Evolutionary conservation across 2,797 vertebrate species (phyloP), one percentile per base, ranked within the genome.

Genomic region (Brotula barbata): DNA sequence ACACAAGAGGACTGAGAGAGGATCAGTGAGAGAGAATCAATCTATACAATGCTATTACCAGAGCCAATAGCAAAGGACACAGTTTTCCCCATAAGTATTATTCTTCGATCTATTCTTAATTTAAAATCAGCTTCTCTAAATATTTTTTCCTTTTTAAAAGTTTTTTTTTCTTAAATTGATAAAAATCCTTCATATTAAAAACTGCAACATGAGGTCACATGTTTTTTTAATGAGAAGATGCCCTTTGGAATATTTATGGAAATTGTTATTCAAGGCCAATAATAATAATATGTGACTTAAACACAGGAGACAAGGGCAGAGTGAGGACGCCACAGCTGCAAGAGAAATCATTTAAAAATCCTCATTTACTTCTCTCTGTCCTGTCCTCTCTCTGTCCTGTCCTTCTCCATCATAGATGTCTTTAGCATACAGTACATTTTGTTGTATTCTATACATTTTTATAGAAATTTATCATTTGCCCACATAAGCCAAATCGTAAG

Each of bases 121-220:
- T 89, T 88, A 85, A 87, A 89, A 90, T 81, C 83, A 92, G 85
- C 86, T 91, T 90, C 58, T 89, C 77, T 83, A 82, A 68, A 84
- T 86, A 77, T 85, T 88, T 84, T 78, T 77, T 68, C 49, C 60
- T 68, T 83, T 87, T 85, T 71, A 84, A 80, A 83, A 73, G 53
- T 78, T 80, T 58, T 39, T 15, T 68, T 34, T 53, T 80, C 77
- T 81, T 92, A 88, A 91, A 90, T 85, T 80, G 82, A 89, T 88
- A 89, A 89, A 87, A 91, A 90, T 94, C 90, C 89, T 92, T 92
- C 90, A 90, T 90, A 87, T 86, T 82, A 90, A 92, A 90, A 91
- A 90, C 80, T 77, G 83, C 62, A 82, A 80, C 77, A 85, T 84
- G 87, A 87, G 66, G 84, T 85, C 72, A 70, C 80, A 67, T 82